Percentiles rank a stretch among this genome's conserved stretches.
These are phyloP conservation scores for Romanogobio albipinnatus DNA, from an alignment of 2,113 vertebrate species.

Conservation along the genomic window DNA sequence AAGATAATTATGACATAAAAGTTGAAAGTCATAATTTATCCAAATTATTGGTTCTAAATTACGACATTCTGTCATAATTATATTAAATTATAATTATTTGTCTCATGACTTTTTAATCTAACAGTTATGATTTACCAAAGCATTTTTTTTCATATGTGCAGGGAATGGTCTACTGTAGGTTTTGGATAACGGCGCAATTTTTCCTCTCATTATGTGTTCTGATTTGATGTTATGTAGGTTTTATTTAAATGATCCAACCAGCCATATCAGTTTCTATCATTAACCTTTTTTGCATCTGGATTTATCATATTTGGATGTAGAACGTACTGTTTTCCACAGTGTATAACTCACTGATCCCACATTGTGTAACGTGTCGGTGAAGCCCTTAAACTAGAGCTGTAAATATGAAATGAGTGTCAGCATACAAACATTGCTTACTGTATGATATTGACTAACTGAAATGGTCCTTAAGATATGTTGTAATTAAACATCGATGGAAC, in stretches of 20 bases:
- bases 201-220: neutral
- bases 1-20: neutral
- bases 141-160: neutral
- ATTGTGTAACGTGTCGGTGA: constrained; percentile 24
- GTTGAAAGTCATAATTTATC: neutral
- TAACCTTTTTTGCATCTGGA: constrained; percentile 4
- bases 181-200: neutral
- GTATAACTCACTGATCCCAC: constrained; percentile 40
- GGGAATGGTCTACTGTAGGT: neutral
- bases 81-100: too few species aligned
- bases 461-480: constrained; percentile 56
- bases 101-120: neutral
- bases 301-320: constrained; percentile 30
- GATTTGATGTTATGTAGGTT: neutral
- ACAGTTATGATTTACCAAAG: neutral
- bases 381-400: constrained; percentile 52
- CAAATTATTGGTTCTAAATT: too few species aligned
- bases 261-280: constrained; percentile 35
- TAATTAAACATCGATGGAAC: constrained; percentile 53
- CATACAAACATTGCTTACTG: constrained; percentile 49
- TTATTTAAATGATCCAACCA: constrained; percentile 13
- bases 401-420: constrained; percentile 51
- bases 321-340: constrained; percentile 36
- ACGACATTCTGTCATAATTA: too few species aligned
- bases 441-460: constrained; percentile 55